These are phyloP conservation scores for Pungitius pungitius DNA, from an alignment of 2,113 vertebrate species.

Conservation along the genomic window DNA sequence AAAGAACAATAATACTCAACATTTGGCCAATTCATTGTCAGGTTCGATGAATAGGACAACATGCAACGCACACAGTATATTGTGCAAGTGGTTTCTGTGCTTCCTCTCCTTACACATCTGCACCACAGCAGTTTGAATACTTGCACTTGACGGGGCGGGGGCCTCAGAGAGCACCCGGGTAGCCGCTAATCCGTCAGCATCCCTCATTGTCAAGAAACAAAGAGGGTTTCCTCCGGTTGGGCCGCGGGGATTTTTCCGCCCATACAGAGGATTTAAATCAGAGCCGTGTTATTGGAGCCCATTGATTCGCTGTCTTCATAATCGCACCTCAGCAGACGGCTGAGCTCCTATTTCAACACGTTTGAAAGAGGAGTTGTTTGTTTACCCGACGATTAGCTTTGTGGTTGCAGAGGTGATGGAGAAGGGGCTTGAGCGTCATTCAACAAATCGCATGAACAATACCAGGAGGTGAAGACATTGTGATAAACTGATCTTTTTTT, in stretches of 20 bases:
- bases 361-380: conserved; percentile 61
- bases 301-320: conserved; percentile 71
- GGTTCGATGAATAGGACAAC: not conserved
- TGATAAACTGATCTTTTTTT: conserved; percentile 15
- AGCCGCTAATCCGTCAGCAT: conserved; percentile 39
- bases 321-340: conserved; percentile 57
- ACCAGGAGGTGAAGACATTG: conserved; percentile 34
- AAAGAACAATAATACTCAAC: not conserved
- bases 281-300: conserved; percentile 59
- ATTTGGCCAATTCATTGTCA: not conserved
- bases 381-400: conserved; percentile 59
- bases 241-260: conserved; percentile 35
- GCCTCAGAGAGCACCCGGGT: not conserved
- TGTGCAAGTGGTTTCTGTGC: not conserved
- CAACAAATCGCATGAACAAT: conserved; percentile 28
- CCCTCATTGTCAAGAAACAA: conserved; percentile 36
- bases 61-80: not conserved
- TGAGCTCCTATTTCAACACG: conserved; percentile 49
- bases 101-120: not conserved
- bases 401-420: conserved; percentile 35
- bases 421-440: conserved; percentile 21
- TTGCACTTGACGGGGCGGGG: not conserved
- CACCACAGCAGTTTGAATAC: conserved; percentile 9
- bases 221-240: conserved; percentile 30
- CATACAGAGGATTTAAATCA: conserved; percentile 59